Base-by-base conservation (phyloP, 2,797 vertebrate genomes). In the Lutjanus campechanus region DNA sequence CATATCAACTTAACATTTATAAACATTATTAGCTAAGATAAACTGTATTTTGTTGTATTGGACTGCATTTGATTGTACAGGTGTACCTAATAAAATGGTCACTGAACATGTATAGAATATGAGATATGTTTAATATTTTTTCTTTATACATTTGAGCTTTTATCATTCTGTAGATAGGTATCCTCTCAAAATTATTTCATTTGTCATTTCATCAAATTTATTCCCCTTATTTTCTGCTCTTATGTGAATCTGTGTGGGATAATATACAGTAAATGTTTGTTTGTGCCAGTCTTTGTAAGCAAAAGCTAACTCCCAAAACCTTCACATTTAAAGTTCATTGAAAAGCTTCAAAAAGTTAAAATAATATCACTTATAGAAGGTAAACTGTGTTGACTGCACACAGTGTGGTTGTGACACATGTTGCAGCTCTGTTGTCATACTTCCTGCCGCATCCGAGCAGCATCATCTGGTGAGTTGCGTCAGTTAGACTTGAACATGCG, bases 391-490 rank as follows among this genome's bases (percentile, higher is more conserved):
- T 15, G n/a, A 4, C 44, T 50, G 70, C 13, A 22, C 20, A 19
- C 47, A 49, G 15, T 29, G 40, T 77, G 61, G 77, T 86, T 86
- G 79, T 73, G 84, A 85, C 50, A 83, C 70, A 66, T 5, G 54
- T 10, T 72, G 73, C 5, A 7, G 69, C 13, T 49, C 13, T 29
- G 41, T 76, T 29, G 36, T 72, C 60, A 59, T 36, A 54, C 82
- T 87, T 81, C 65, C 69, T 69, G 61, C 76, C 80, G 29, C 29
- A 36, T 83, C 72, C 80, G 86, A 76, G 77, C 60, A 79, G 76
- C 53, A 16, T 77, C 65, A 68, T 76, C 78, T 47, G 71, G 36
- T 76, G 49, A 69, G 64, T 74, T 85, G 83, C 73, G 64, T 89
- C 84, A 88, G 70, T 82, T 25, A 1, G 63, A 51, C 69, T 58